These are phyloP conservation scores for Excalfactoria chinensis DNA, from an alignment of 2,113 vertebrate genomes.

Conservation along the genomic window DNA sequence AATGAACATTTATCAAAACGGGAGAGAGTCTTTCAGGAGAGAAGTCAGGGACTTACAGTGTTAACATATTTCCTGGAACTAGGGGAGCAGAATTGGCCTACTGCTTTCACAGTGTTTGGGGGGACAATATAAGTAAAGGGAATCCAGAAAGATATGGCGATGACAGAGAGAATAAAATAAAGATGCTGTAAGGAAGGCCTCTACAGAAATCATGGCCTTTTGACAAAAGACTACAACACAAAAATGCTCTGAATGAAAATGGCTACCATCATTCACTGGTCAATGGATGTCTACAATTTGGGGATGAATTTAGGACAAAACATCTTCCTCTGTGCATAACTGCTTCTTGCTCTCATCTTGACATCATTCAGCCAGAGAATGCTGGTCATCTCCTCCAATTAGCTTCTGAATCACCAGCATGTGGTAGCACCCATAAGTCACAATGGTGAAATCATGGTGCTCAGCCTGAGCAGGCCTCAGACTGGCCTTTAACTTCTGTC, in stretches of 20 bases:
- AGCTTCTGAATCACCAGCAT: neutral
- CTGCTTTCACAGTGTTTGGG: neutral
- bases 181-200: neutral
- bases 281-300: neutral
- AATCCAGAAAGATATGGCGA: neutral
- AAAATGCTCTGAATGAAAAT: neutral
- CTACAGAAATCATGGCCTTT: neutral
- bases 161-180: neutral
- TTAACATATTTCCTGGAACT: neutral
- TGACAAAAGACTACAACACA: neutral
- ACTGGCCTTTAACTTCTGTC: neutral
- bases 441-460: rapidly evolving
- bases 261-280: neutral
- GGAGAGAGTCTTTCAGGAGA: neutral
- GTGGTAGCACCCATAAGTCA: rapidly evolving
- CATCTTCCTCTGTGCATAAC: neutral
- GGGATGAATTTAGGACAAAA: neutral
- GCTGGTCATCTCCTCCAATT: neutral
- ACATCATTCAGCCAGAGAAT: neutral
- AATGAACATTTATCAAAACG: neutral
- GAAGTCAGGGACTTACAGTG: neutral
- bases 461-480: neutral
- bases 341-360: neutral
- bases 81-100: neutral
- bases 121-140: neutral